phyloP scores from a whole-genome alignment of 2,113 vertebrate species.

The Melospiza georgiana region DNA sequence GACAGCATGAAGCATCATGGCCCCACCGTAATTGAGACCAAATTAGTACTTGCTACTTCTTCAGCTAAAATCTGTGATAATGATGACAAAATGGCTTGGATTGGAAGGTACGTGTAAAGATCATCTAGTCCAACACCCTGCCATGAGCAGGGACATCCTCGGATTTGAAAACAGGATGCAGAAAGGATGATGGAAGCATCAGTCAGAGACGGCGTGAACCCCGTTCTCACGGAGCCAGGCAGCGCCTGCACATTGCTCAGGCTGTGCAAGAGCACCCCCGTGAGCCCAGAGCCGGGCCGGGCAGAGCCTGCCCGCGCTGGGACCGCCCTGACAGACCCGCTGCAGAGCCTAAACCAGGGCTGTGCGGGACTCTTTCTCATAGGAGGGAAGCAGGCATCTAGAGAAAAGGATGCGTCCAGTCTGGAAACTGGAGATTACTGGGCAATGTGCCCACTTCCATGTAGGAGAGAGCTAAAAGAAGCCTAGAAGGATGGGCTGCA shows the following conservation, averaged over 20 bases:
- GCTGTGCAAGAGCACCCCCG: conserved; percentile 56
- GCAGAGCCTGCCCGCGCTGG: neutral
- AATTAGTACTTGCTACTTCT: neutral
- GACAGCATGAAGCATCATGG: neutral
- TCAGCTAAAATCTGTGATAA: neutral
- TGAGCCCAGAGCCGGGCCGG: neutral
- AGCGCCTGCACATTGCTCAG: neutral
- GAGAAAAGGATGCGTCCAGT: neutral
- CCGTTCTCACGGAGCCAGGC: neutral
- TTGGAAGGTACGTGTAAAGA: neutral
- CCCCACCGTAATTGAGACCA: neutral
- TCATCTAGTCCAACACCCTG: neutral
- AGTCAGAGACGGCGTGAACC: accelerated
- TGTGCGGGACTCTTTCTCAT: neutral
- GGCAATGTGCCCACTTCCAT: neutral
- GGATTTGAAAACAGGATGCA: neutral
- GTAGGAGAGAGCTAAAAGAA: neutral
- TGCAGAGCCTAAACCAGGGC: neutral
- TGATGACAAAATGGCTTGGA: neutral
- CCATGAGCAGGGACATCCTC: neutral
- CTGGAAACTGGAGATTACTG: neutral
- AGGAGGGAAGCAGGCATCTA: neutral
- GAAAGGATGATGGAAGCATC: neutral
- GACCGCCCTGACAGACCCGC: accelerated
- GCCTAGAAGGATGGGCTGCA: neutral